phyloP scores from a whole-genome alignment of 2,888 invertebrate genomes.

The Rugalucina vietnamica region DNA sequence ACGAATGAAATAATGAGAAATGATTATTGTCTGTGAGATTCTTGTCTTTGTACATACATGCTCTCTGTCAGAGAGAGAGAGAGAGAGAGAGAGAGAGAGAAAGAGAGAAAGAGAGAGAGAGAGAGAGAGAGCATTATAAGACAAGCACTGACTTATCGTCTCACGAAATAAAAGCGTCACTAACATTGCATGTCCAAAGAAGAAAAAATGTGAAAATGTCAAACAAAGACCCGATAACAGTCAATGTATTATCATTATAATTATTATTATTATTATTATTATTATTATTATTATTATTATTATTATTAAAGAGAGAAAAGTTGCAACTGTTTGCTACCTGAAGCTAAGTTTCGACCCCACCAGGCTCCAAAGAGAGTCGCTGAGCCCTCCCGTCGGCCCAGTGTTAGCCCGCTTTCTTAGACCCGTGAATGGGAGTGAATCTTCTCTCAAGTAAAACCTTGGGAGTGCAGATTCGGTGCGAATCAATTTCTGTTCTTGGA shows the following conservation, averaged over 20 bases:
- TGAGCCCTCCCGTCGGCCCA: conserved; percentile 30
- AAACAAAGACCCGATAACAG: too few relatives aligned
- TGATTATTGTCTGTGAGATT: conserved; percentile 5
- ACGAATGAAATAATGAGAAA: not conserved
- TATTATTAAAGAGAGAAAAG: too few relatives aligned
- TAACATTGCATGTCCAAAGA: too few relatives aligned
- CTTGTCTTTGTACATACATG: not conserved
- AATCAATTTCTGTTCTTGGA: conserved; percentile 57
- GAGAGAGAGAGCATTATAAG: too few relatives aligned
- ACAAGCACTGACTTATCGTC: too few relatives aligned
- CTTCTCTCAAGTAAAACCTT: not conserved
- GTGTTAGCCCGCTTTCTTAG: conserved; percentile 19
- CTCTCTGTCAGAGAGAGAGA: not conserved
- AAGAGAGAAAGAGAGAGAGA: conserved; percentile 9
- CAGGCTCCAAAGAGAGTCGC: conserved; percentile 71
- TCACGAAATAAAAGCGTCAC: too few relatives aligned
- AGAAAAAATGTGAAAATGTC: not conserved
- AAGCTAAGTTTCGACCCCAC: conserved; percentile 47
- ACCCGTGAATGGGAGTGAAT: not conserved
- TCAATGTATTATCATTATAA: too few relatives aligned
- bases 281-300: too few relatives aligned
- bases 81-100: not conserved
- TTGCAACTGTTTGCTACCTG: not conserved
- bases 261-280: too few relatives aligned
- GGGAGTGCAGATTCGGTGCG: conserved; percentile 22